Percentiles rank a stretch among this genome's conserved stretches.
These are phyloP conservation scores for Dendropsophus ebraccatus DNA, from an alignment of 2,113 vertebrate species.

Conservation along the genomic window DNA sequence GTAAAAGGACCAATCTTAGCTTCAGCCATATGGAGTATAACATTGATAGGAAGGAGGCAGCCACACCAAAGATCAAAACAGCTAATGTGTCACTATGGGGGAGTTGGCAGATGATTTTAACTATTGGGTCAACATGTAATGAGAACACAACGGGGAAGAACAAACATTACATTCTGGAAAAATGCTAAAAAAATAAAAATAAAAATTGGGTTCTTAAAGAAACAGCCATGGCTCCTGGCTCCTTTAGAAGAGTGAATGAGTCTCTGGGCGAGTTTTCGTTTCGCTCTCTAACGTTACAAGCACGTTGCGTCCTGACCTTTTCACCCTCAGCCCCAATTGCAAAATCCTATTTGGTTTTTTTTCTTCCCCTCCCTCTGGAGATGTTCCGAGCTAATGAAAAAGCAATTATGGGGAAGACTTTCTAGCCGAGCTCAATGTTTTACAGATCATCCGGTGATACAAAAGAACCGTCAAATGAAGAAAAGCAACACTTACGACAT, in stretches of 20 bases:
- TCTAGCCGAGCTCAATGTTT: conserved; percentile 34
- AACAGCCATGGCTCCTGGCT: neutral
- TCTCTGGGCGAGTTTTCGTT: neutral
- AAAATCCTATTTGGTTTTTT: conserved; percentile 1
- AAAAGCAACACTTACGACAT: conserved; percentile 37
- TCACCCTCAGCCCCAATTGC: conserved; percentile 1
- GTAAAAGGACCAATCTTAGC: too few species aligned
- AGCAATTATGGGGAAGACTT: conserved; percentile 32
- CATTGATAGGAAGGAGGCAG: too few species aligned
- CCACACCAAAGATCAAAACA: too few species aligned
- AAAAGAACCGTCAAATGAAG: conserved; percentile 32
- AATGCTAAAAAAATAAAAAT: too few species aligned
- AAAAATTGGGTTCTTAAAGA: neutral
- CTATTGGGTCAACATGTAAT: neutral
- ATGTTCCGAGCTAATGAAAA: conserved; percentile 42
- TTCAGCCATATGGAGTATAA: too few species aligned
- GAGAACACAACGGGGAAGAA: neutral
- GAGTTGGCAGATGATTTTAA: neutral
- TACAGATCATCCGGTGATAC: conserved; percentile 43
- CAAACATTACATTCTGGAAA: neutral
- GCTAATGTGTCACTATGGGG: too few species aligned
- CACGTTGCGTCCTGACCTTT: conserved; percentile 2
- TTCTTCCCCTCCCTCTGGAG: neutral
- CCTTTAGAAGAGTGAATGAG: neutral
- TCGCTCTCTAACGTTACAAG: neutral